Evolutionary conservation across 2,888 invertebrate species (phyloP), one percentile per base, ranked within the genome.

Genomic region (Plagodis dolabraria): DNA sequence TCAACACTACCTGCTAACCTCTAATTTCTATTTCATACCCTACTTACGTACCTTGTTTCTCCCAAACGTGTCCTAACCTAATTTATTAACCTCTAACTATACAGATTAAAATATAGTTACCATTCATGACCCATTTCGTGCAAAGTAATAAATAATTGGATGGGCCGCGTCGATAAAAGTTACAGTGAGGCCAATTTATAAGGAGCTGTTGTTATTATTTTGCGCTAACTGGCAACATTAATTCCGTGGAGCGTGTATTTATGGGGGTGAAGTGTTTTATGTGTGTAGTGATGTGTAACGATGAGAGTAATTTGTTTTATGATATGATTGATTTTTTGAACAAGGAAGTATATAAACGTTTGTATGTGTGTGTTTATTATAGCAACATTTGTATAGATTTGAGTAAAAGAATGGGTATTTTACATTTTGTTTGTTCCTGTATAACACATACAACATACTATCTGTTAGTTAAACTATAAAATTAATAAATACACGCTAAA

Each of bases 111-210:
- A 10, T 10, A 40, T 10, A 40, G 40, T 40, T 10, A 40, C 40
- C 10, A 40, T 10, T 40, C 7, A 40, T 40, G 40, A 42, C 50
- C 53, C 53, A 33, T 40, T 50, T 53, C 11, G 42, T 42, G n/a
- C 7, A 1, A 11, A 50, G 53, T 43, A 50, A 59, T 59, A 59
- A 59, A 53, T 53, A 53, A 50, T 53, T 43, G 49, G 49, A 47
- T 45, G 50, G 35, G 48, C 42, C 22, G 12, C 7, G 44, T 57
- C 53, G 53, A 53, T 53, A 53, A 49, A 46, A 46, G 49, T 55
- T 49, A 49, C 38, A 6, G 47, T 43, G 12, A 36, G 22, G 4
- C 54, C 48, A 55, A 38, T 55, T 55, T 51, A 51, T 51, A 45
- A 45, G 35, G 40, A 12, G 42, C 46, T 45, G 46, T 50, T 50